These are phyloP conservation scores for Hydrolagus affinis DNA, from an alignment of 2,113 vertebrate genomes.

Conservation along the genomic window DNA sequence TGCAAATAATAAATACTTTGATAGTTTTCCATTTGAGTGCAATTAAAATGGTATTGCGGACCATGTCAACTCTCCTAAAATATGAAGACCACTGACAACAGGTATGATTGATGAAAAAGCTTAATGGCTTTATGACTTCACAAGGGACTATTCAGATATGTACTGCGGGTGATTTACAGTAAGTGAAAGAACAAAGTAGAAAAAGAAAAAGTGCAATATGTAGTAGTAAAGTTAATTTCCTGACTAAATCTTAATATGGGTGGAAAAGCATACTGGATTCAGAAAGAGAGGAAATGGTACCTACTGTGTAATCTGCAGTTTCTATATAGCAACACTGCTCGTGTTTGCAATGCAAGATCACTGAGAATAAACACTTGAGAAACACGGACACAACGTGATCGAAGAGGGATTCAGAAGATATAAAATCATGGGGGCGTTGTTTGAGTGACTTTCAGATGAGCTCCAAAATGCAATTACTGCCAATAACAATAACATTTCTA, in stretches of 20 bases:
- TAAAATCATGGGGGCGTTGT: no score
- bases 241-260: background rate
- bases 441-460: no score
- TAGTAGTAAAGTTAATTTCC: background rate
- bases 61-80: conserved; percentile 34
- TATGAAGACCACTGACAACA: conserved; percentile 21
- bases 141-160: conserved; percentile 21
- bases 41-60: conserved; percentile 46
- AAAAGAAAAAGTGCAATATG: background rate
- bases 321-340: background rate
- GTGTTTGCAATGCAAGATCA: background rate
- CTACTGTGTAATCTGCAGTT: background rate
- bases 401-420: no score
- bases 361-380: no score
- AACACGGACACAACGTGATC: no score
- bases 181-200: background rate
- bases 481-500: no score
- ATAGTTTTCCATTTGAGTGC: background rate
- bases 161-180: conserved; percentile 1
- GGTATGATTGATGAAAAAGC: conserved; percentile 37
- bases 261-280: conserved; percentile 27
- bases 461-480: no score
- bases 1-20: background rate
- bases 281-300: background rate
- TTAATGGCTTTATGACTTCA: conserved; percentile 33